Evolutionary conservation across 1,140 invertebrate species (phyloP), one percentile per base, ranked within the genome.

Genomic region (Stegodyphus mimosarum): DNA sequence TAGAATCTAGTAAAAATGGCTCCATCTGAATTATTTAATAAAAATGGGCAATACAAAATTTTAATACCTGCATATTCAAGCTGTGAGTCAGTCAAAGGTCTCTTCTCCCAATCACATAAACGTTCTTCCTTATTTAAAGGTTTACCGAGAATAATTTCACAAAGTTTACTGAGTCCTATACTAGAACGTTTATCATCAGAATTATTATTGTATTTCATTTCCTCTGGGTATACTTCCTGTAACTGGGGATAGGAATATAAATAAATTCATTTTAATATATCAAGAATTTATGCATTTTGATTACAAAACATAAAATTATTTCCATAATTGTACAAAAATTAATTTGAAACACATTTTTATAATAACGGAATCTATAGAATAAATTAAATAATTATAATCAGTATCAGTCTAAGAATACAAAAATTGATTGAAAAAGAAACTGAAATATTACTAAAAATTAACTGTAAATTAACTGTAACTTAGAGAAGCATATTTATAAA

Each of bases 71-170:
- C 81, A 84, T 84, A 84, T 53, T 75, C 63, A 5, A 84, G 9
- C 52, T 76, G 81, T 17, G 72, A 51, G 9, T 75, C 81, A 7
- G 49, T 15, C 13, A 84, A 66, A 13, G 81, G 81, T 48, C 81
- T 53, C 52, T 84, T 76, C 60, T 84, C 81, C 81, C 81, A 84
- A 50, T 84, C 81, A 76, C 81, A 84, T 6, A 84, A 74, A 7
- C 81, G 64, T 6, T 84, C 73, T 76, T 75, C 81, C 76, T 84
- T 84, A 52, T 70, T 84, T 10, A 84, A 60, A 49, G 73, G 66
- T 70, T 76, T 74, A 0, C 81, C 81, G 11, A 84, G 53, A 51
- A 84, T 50, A n/a, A 76, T 60, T 64, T 76, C 63, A 63, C 81
- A 84, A 2, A 84, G 73, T 55, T 55, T 55, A 70, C 81, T 84